phyloP scores from a whole-genome alignment of 2,797 vertebrate genomes.

The Eurystomus glaucurus region DNA sequence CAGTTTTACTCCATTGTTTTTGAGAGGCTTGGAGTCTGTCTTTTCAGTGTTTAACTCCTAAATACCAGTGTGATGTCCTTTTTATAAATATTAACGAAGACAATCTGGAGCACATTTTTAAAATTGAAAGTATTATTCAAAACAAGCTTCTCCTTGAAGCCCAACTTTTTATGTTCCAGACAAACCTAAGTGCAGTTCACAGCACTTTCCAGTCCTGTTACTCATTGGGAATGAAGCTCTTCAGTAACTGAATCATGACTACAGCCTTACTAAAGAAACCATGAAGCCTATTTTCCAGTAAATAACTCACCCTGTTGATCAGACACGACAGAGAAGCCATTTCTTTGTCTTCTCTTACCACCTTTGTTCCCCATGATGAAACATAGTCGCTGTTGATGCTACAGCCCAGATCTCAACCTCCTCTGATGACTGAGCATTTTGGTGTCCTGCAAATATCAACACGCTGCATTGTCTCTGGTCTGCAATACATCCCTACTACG shows the following conservation, averaged over 20 bases:
- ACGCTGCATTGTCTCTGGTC: fast-evolving
- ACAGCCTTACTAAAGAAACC: neutral
- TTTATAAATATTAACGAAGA: neutral
- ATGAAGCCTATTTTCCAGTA: neutral
- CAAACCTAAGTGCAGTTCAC: neutral
- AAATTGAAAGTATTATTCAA: neutral
- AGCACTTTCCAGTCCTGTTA: neutral
- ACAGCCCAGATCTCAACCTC: neutral
- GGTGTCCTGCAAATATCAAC: neutral
- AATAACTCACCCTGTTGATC: neutral
- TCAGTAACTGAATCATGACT: neutral
- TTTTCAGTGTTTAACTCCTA: neutral
- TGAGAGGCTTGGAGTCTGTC: neutral
- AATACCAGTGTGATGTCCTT: neutral
- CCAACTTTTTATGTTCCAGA: neutral
- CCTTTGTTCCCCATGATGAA: neutral
- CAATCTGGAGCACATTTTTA: neutral
- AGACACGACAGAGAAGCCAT: neutral
- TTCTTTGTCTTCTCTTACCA: neutral
- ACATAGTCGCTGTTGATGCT: neutral
- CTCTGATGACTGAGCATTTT: neutral
- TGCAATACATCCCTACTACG: neutral
- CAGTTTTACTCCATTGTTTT: neutral
- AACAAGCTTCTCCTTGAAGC: neutral
- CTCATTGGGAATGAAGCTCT: neutral